These are phyloP conservation scores for Lissocephala sabroskyi DNA, from an alignment of 2,888 invertebrate genomes.

Conservation along the genomic window DNA sequence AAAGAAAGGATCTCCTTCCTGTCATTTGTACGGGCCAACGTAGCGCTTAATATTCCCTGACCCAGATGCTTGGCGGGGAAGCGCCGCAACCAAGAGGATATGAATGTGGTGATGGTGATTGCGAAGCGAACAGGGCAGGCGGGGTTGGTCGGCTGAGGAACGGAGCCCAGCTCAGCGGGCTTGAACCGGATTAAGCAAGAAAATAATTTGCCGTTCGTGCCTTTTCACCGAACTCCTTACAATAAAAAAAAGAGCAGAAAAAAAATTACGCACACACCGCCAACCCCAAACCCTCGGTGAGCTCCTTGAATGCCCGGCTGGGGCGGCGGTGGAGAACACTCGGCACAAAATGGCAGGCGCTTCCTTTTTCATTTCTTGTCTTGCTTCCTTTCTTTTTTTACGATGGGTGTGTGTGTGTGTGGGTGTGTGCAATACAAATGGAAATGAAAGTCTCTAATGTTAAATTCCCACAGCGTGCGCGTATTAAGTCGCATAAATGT, in stretches of 20 bases:
- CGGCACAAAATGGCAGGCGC: conserved; percentile 41
- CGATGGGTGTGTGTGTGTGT: conserved; percentile 13
- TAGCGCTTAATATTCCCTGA: conserved; percentile 27
- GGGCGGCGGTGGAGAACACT: conserved; percentile 29
- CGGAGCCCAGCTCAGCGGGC: conserved; percentile 50
- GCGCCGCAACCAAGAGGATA: not conserved
- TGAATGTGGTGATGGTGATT: too few species aligned
- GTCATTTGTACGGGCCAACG: conserved; percentile 37
- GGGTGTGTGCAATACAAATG: conserved; percentile 25
- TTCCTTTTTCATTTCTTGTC: conserved; percentile 31
- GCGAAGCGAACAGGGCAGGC: too few species aligned
- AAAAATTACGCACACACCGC: conserved; percentile 14
- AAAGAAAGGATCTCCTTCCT: conserved; percentile 26
- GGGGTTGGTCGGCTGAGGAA: not conserved
- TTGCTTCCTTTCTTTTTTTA: conserved; percentile 7
- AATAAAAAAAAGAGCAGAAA: conserved; percentile 24
- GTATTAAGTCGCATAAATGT: conserved; percentile 64
- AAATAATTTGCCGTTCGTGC: conserved; percentile 67
- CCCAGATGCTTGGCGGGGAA: conserved; percentile 40
- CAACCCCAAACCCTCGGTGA: too few species aligned
- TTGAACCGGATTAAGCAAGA: conserved; percentile 64
- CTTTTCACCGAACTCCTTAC: conserved; percentile 52
- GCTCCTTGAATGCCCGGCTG: too few species aligned
- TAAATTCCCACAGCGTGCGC: conserved; percentile 53
- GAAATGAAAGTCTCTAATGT: conserved; percentile 60